Evolutionary conservation across 2,113 vertebrate genomes (phyloP), one percentile per base, ranked within the genome.

Genomic region (Otus sunia): DNA sequence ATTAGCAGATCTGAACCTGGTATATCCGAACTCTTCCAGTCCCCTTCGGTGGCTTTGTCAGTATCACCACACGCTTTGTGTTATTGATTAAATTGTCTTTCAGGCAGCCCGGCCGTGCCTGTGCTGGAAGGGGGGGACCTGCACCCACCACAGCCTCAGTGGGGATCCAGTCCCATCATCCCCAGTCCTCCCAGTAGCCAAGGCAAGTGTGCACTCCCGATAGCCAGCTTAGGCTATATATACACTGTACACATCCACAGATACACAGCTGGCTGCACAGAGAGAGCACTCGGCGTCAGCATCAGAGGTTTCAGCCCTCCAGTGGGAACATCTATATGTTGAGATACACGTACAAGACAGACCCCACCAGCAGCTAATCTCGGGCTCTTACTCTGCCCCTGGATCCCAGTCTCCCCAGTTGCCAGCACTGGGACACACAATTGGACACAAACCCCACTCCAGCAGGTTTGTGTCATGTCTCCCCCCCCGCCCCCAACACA

Each of bases 341-440:
- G 55, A 41, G 45, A 11, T 15, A 18, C 10, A 49, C 1, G 3
- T 60, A 11, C 36, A 34, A 18, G 30, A 36, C 6, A 9, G 45
- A 7, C 12, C 36, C 15, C 30, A 8, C 32, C 62, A 55, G 39
- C 39, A 29, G 41, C 50, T 5, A 4, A 29, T 14, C 25, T 23
- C 39, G 10, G 29, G 20, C 3, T 2, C 12, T 2, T 23, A 8
- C 11, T 5, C 55, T 39, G 23, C 14, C 13, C n/a, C 26, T 2
- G 10, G 20, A 20, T 45, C 39, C 56, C 20, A 43, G 15, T 43
- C 12, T 53, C 36, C 29, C 50, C 41, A 17, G 22, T 10, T 68
- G 21, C 64, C 20, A 21, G 45, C 45, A 21, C 45, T 21, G 45
- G 45, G 45, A 19, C 45, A 47, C 45, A 47, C 45, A 47, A 21